Evolutionary conservation across 2,888 invertebrate genomes (phyloP).

Genomic region (Serrognathus titanus): DNA sequence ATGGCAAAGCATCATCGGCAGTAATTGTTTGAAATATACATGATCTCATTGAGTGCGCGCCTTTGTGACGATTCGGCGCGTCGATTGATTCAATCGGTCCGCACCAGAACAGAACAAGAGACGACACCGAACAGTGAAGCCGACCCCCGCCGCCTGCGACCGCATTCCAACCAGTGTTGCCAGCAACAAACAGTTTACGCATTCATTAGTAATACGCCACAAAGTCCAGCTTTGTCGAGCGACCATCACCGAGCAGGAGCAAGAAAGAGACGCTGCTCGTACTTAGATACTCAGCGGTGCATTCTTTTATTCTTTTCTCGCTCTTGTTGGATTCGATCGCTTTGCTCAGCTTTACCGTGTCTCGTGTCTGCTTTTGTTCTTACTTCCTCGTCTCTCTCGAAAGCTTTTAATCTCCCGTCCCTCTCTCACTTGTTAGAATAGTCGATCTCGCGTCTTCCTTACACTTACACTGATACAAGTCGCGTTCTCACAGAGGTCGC

Average conservation of each 20-base stretch:
- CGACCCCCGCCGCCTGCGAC: constrained; percentile 54
- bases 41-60: constrained; percentile 32
- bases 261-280: constrained; percentile 4
- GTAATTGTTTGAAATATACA: constrained; percentile 30
- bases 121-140: constrained; percentile 46
- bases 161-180: constrained; percentile 51
- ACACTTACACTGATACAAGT: constrained; percentile 21
- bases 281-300: constrained; percentile 22
- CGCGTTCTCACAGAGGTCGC: constrained; percentile 50
- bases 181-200: constrained; percentile 49
- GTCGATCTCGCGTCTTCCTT: not conserved
- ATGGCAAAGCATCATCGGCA: constrained; percentile 14
- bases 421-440: constrained; percentile 50
- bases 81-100: constrained; percentile 42
- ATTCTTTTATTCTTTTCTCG: constrained; percentile 46
- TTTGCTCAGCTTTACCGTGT: constrained; percentile 43
- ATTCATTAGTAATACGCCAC: constrained; percentile 49
- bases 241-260: not conserved
- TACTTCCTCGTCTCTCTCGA: constrained; percentile 47
- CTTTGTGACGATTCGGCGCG: constrained; percentile 34
- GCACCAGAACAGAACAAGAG: constrained; percentile 35
- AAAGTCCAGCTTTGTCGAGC: constrained; percentile 18
- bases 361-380: constrained; percentile 48
- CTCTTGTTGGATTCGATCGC: constrained; percentile 44
- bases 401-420: constrained; percentile 53